Base-by-base conservation (phyloP, 2,888 invertebrate species). In the Sinohyriopsis cumingii region DNA sequence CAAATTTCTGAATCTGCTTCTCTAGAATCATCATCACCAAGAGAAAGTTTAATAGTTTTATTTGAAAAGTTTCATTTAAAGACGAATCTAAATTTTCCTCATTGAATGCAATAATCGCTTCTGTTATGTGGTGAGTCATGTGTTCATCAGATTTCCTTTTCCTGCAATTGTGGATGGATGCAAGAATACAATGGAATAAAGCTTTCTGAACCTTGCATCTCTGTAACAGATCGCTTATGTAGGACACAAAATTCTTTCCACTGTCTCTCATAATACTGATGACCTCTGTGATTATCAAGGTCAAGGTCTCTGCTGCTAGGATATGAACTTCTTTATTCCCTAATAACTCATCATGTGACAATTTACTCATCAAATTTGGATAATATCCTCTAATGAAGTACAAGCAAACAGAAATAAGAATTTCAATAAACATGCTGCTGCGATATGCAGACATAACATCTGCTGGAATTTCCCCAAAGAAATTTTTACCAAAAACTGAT, bases 161-260 rank as follows among this genome's bases (percentile, higher is more conserved):
- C 45, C 84, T 79, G 19, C 75, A 69, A 70, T 92, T 92, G 83
- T 93, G 91, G 3, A 95, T 94, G 24, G 94, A 94, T 5, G 95
- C 94, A 65, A 95, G 92, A 25, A 95, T 91, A 86, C 95, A 95
- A 88, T 95, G 95, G 64, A 96, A 91, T 63, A 95, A 92, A 33
- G 95, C 94, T 87, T 95, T 95, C 89, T 96, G 96, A 63, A 96
- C 92, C 90, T 95, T 95, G 84, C 95, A 95, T 76, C 94, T 93
- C 7, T 79, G 76, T 84, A 95, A 90, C 80, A 91, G 90, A 89
- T 95, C 95, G 20, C 93, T 93, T 75, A 95, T 93, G 87, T 94
- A 96, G 82, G 93, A 94, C 19, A 94, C 93, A 85, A 95, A 93
- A 1, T 94, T 94, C 85, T 93, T 94, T 0, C 94, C 94, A 88